These are phyloP conservation scores for Bos taurus DNA, from an alignment of 2,113 vertebrate genomes.

Conservation along the genomic window DNA sequence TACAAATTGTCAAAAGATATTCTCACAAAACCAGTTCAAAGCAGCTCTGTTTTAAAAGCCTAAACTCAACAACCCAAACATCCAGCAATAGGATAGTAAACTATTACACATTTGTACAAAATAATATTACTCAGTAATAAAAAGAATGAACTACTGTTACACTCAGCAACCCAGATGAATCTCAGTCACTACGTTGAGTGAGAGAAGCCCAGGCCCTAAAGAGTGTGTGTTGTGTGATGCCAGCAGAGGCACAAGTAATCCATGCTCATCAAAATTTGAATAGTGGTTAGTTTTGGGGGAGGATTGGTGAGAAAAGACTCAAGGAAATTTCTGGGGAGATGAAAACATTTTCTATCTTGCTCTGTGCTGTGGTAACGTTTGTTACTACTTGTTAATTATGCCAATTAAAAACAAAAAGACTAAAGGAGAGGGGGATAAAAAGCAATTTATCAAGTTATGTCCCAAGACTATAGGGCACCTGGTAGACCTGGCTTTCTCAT, in stretches of 20 bases:
- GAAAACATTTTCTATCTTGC: background rate
- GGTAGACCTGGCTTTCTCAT: background rate
- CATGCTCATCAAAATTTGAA: background rate
- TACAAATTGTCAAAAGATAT: background rate
- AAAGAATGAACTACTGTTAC: background rate
- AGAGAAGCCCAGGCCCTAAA: background rate
- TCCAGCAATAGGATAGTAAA: background rate
- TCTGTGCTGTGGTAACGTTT: background rate
- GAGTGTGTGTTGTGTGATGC: background rate
- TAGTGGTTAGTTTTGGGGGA: background rate
- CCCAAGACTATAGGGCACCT: background rate
- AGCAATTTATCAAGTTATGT: background rate
- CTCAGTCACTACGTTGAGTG: fast-evolving
- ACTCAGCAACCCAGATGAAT: background rate
- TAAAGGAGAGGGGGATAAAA: background rate
- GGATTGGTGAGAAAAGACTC: background rate
- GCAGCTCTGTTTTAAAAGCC: background rate
- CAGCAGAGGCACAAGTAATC: background rate
- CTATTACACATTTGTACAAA: background rate
- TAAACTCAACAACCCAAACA: background rate
- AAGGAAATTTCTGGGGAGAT: background rate
- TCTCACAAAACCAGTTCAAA: background rate
- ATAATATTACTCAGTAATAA: background rate
- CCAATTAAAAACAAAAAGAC: background rate
- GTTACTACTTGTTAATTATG: background rate